Percentiles rank a stretch among this genome's conserved stretches.
These are phyloP conservation scores for Oxytorus armatus DNA, from an alignment of 2,888 invertebrate species.

Conservation along the genomic window DNA sequence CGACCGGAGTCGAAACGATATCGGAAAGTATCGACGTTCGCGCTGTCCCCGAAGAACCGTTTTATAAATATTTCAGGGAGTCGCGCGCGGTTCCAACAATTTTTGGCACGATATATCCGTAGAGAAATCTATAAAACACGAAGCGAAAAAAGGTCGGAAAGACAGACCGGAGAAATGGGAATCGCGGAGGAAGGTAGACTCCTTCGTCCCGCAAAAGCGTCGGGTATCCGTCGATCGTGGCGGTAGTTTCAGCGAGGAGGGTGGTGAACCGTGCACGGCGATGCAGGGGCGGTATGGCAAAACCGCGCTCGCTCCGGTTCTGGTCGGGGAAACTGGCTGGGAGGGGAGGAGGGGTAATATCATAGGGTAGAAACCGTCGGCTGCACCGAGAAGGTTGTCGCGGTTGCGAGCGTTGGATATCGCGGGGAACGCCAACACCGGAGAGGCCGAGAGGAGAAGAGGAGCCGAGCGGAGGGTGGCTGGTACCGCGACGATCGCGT, in stretches of 20 bases:
- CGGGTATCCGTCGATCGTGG: slow-evolving; percentile 51
- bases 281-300: slow-evolving; percentile 31
- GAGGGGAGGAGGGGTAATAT: slow-evolving; percentile 62
- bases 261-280: slow-evolving; percentile 37
- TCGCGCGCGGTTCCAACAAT: background rate
- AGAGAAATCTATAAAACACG: background rate
- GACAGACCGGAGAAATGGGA: slow-evolving; percentile 20
- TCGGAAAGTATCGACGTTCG: background rate
- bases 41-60: background rate
- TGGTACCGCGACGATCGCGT: slow-evolving; percentile 39
- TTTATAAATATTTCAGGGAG: slow-evolving; percentile 11
- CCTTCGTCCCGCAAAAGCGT: slow-evolving; percentile 23
- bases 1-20: background rate
- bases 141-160: background rate
- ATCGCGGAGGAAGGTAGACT: slow-evolving; percentile 6
- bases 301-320: slow-evolving; percentile 38
- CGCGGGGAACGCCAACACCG: slow-evolving; percentile 51
- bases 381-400: slow-evolving; percentile 46
- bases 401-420: slow-evolving; percentile 56
- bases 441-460: slow-evolving; percentile 27
- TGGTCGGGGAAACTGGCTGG: slow-evolving; percentile 3
- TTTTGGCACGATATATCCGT: background rate
- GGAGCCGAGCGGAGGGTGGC: slow-evolving; percentile 49
- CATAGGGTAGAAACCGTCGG: slow-evolving; percentile 54
- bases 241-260: slow-evolving; percentile 31